Evolutionary conservation across 2,797 vertebrate species (phyloP), one percentile per base, ranked within the genome.

Genomic region (Echiichthys vipera): DNA sequence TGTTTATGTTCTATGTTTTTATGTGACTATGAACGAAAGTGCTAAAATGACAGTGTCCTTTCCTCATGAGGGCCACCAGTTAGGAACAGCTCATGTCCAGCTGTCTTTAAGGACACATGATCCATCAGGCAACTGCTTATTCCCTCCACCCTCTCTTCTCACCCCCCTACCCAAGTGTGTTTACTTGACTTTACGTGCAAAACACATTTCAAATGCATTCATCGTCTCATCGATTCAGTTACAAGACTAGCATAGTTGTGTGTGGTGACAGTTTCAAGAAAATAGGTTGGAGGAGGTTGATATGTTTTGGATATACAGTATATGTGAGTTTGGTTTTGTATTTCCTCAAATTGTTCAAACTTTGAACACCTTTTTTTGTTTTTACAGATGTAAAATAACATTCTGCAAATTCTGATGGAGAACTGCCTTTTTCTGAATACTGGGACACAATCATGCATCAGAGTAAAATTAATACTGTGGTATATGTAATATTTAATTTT

Each of bases 21-120:
- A 58, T 71, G 46, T 11, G 50, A 34, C 53, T 30, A 2, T 32
- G 71, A 65, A 43, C 29, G 22, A 3, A 37, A 15, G 4, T 4
- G 17, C 58, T 59, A 34, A 63, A 62, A 24, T 22, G 62, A 47
- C 39, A 4, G 18, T 62, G 79, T 64, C 82, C 71, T 47, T 51
- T 76, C 69, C 67, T 62, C 24, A 24, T 11, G 69, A 82, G 55
- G 81, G 83, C 76, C 83, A 80, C 83, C 84, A 82, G 90, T 90
- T 80, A 90, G 84, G 79, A 88, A 72, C 80, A 83, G 76, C 78
- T 77, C 78, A 47, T 46, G 50, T 81, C 81, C 94, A 94, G 94
- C 93, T 95, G 94, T 93, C 91, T 83, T 63, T 70, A 59, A 89
- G 83, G 90, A 92, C 94, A 94, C 93, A 94, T 94, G 92, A 79